A percentile compares a stretch with the other conserved stretches of the same genome.
phyloP scores from a whole-genome alignment of 2,797 vertebrate genomes.

The Avahi laniger region DNA sequence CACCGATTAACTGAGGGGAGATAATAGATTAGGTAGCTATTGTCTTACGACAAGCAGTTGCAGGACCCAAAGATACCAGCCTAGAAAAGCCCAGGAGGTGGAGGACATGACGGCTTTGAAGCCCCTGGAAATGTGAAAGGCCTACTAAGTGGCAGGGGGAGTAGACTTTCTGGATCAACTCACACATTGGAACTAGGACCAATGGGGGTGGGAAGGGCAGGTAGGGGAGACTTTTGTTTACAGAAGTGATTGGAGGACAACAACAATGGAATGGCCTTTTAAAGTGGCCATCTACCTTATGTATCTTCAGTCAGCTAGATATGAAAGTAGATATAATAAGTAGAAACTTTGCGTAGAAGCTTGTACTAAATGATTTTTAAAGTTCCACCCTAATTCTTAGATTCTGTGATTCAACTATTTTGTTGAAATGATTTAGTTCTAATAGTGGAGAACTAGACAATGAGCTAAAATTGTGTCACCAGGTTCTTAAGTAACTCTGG shows the following conservation, averaged over 20 bases:
- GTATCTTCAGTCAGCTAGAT: not conserved
- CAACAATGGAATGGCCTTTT: not conserved
- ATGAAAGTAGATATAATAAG: not conserved
- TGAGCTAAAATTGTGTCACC: not conserved
- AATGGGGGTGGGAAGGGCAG: not conserved
- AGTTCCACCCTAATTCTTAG: not conserved
- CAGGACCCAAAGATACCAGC: not conserved
- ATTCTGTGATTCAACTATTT: not conserved
- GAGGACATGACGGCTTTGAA: not conserved
- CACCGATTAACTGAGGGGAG: not conserved
- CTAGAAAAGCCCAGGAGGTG: not conserved
- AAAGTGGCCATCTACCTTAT: not conserved
- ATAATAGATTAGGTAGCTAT: not conserved
- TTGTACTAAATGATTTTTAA: not conserved
- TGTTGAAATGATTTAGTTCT: not conserved
- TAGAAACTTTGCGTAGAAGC: not conserved
- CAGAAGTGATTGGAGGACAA: not conserved
- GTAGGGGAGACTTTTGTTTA: not conserved
- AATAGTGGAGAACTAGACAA: not conserved
- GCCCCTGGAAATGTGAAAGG: not conserved
- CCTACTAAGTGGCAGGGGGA: not conserved
- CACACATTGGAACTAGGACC: not conserved
- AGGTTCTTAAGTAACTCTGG: not conserved
- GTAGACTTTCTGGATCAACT: not conserved
- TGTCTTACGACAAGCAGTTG: not conserved